A percentile compares a stretch with the other conserved stretches of the same genome.
Conservation (phyloP, 2,888 invertebrate species). For the Petrophora chlorosata region DNA sequence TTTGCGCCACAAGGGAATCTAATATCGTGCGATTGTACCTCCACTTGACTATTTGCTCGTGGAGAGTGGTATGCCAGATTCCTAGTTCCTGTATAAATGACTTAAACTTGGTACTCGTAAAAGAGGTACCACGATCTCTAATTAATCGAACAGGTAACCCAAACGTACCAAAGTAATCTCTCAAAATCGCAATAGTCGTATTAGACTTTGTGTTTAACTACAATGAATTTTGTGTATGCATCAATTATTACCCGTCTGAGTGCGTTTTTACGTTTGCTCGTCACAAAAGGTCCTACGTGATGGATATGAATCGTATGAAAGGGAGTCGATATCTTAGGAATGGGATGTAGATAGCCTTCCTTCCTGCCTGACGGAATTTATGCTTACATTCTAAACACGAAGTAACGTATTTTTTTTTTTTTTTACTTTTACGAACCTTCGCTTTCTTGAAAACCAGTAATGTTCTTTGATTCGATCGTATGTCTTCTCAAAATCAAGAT, state of each 20-base stretch:
- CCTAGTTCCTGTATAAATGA: too few species aligned
- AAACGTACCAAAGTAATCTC: slow-evolving; percentile 2
- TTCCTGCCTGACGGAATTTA: not conserved
- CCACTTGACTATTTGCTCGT: slow-evolving; percentile 17
- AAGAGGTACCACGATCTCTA: too few species aligned
- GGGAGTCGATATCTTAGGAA: not conserved
- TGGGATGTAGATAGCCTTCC: slow-evolving; percentile 13
- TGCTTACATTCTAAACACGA: slow-evolving; percentile 11
- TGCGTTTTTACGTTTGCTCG: slow-evolving; percentile 2
- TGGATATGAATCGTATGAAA: slow-evolving; percentile 12
- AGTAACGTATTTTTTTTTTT: slow-evolving; percentile 16
- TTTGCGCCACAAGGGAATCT: slow-evolving; percentile 1
- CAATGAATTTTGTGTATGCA: slow-evolving; percentile 10
- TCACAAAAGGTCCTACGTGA: slow-evolving; percentile 16
- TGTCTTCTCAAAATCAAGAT: slow-evolving; percentile 11
- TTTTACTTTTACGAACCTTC: slow-evolving; percentile 47
- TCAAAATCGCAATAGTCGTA: too few species aligned
- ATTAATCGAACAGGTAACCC: too few species aligned
- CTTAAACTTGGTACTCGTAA: too few species aligned
- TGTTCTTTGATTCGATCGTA: not conserved
- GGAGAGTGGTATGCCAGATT: slow-evolving; percentile 8
- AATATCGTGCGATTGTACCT: slow-evolving; percentile 13
- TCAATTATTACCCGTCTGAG: slow-evolving; percentile 12
- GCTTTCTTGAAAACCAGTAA: slow-evolving; percentile 62
- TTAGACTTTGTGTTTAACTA: too few species aligned